These are phyloP conservation scores for Plebejus anna DNA, from an alignment of 2,888 invertebrate genomes.

Conservation along the genomic window DNA sequence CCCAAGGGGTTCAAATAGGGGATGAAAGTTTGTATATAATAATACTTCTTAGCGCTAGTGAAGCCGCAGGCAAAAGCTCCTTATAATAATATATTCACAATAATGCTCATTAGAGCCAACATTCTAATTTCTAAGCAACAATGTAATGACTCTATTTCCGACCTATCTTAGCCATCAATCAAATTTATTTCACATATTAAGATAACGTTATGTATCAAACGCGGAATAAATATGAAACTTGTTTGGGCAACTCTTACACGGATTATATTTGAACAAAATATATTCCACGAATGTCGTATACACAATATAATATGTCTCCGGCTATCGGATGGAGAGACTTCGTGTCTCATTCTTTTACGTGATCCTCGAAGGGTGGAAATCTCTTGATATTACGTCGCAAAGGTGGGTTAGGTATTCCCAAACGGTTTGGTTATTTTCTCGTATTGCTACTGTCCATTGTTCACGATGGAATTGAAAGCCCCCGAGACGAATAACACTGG, in stretches of 20 bases:
- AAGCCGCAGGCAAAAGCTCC: too few species aligned
- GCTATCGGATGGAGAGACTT: conserved; percentile 71
- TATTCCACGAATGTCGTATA: conserved; percentile 70
- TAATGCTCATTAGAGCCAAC: neutral
- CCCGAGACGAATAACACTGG: conserved; percentile 3
- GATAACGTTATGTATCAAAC: conserved; percentile 47
- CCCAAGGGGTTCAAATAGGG: too few species aligned
- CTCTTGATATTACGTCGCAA: conserved; percentile 72
- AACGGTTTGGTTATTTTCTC: conserved; percentile 65
- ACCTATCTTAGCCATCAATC: neutral
- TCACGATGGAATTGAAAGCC: conserved; percentile 25
- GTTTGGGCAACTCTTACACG: conserved; percentile 68
- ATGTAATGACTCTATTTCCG: neutral
- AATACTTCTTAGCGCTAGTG: too few species aligned
- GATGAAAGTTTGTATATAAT: too few species aligned
- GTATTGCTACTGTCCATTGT: conserved; percentile 43
- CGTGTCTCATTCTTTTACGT: conserved; percentile 65
- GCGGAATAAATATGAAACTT: conserved; percentile 59
- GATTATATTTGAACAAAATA: conserved; percentile 75
- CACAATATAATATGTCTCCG: conserved; percentile 77
- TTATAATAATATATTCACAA: neutral
- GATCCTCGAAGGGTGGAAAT: conserved; percentile 68
- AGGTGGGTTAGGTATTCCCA: conserved; percentile 59
- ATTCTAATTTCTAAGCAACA: neutral
- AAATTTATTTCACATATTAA: conserved; percentile 14